Conservation (phyloP, 2,113 vertebrate genomes). For the Rissa tridactyla region DNA sequence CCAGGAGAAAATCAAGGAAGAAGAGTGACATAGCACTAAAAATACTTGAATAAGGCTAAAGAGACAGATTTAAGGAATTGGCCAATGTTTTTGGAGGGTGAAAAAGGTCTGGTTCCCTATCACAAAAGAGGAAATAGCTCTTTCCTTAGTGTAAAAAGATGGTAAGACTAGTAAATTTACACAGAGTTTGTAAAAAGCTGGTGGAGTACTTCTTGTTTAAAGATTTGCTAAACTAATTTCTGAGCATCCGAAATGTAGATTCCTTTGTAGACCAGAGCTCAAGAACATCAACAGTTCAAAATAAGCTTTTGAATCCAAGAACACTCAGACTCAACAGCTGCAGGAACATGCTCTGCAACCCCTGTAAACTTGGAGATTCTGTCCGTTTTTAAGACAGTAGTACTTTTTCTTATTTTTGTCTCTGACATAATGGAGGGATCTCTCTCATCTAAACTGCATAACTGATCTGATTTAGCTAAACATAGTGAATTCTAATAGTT, state of each 20-base stretch:
- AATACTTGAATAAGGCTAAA: not conserved
- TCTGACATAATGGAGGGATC: not conserved
- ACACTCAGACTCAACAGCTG: not conserved
- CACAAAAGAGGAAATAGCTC: not conserved
- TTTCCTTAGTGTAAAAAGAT: not conserved
- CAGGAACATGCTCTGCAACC: not conserved
- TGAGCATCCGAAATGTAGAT: not conserved
- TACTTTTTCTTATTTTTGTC: not conserved
- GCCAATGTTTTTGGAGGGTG: not conserved
- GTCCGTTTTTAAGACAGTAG: not conserved
- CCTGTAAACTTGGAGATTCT: not conserved
- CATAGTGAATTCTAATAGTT: not conserved
- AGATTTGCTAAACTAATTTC: not conserved
- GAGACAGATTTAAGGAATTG: not conserved
- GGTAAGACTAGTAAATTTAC: not conserved
- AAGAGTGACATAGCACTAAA: not conserved
- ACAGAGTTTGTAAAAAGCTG: not conserved
- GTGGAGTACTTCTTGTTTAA: not conserved
- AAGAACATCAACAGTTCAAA: not conserved
- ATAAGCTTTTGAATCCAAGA: not conserved
- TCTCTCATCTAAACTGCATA: not conserved
- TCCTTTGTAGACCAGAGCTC: not conserved
- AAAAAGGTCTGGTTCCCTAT: not conserved
- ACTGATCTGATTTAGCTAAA: not conserved
- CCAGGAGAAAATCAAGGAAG: not conserved